Conservation (phyloP, 2,797 vertebrate species). For the Mus caroli region DNA sequence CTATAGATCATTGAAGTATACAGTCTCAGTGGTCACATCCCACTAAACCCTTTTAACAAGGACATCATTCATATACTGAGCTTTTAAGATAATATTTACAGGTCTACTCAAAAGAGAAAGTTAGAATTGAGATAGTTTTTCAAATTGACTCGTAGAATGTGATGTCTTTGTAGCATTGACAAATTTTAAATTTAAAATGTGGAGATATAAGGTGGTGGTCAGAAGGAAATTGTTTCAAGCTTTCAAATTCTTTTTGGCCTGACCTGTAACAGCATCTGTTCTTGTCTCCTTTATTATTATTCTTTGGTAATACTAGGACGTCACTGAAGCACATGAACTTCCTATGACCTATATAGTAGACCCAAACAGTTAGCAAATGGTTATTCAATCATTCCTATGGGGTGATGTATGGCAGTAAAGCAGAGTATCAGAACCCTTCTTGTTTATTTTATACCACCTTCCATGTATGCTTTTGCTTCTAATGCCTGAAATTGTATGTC, state of each 20-base stretch:
- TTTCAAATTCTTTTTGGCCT: constrained; percentile 72
- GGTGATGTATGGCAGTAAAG: constrained; percentile 25
- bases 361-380: constrained; percentile 73
- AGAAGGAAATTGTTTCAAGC: constrained; percentile 70
- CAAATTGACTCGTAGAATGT: constrained; percentile 22
- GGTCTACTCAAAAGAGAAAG: constrained; percentile 23
- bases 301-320: constrained; percentile 79
- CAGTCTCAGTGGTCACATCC: background rate
- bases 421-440: constrained; percentile 26
- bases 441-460: constrained; percentile 72
- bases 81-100: constrained; percentile 32
- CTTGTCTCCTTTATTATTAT: constrained; percentile 35
- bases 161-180: constrained; percentile 56
- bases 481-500: background rate
- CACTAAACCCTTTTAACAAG: background rate
- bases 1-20: constrained; percentile 4
- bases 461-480: constrained; percentile 34
- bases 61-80: background rate
- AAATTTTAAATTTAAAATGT: constrained; percentile 74
- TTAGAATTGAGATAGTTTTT: background rate
- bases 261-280: constrained; percentile 73
- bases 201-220: constrained; percentile 67
- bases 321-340: constrained; percentile 80
- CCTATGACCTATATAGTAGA: constrained; percentile 73
- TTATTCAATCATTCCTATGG: constrained; percentile 69